Percentiles rank a stretch among this genome's conserved stretches.
Conservation (phyloP, 2,888 invertebrate genomes). For the Morpho helenor region DNA sequence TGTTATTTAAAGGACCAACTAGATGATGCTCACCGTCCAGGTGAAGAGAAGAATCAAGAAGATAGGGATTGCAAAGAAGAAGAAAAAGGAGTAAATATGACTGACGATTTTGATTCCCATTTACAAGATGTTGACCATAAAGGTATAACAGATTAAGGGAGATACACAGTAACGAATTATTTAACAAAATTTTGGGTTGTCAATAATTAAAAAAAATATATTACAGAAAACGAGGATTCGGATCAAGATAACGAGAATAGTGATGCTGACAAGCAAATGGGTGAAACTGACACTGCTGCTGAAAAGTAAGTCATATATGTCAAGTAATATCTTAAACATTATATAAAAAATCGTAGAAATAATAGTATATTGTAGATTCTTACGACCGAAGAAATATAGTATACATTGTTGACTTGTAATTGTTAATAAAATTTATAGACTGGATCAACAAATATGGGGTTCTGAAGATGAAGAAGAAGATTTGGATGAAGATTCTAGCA, state of each 20-base stretch:
- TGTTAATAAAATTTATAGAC: conserved; percentile 35
- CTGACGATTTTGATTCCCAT: conserved; percentile 95
- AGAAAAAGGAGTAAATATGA: conserved; percentile 96
- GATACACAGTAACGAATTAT: too few relatives aligned
- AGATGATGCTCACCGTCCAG: conserved; percentile 90
- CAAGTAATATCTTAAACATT: too few relatives aligned
- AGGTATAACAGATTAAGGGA: conserved; percentile 43
- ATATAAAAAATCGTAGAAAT: too few relatives aligned
- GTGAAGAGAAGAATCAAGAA: conserved; percentile 87
- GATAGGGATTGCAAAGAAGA: conserved; percentile 91
- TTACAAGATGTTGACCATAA: conserved; percentile 87
- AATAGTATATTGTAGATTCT: too few relatives aligned
- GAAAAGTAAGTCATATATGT: conserved; percentile 78
- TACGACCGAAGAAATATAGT: too few relatives aligned
- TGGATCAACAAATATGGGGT: conserved; percentile 90
- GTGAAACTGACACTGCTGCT: conserved; percentile 92
- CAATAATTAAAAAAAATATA: neutral
- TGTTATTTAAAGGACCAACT: conserved; percentile 86
- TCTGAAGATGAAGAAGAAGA: conserved; percentile 90
- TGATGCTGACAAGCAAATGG: conserved; percentile 97
- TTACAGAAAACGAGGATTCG: conserved; percentile 76
- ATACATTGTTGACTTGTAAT: too few relatives aligned
- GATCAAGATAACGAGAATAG: conserved; percentile 84
- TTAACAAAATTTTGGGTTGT: too few relatives aligned
- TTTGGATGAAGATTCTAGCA: conserved; percentile 72